Evolutionary conservation across 2,888 invertebrate species (phyloP).

Genomic region (Monochamus alternatus): DNA sequence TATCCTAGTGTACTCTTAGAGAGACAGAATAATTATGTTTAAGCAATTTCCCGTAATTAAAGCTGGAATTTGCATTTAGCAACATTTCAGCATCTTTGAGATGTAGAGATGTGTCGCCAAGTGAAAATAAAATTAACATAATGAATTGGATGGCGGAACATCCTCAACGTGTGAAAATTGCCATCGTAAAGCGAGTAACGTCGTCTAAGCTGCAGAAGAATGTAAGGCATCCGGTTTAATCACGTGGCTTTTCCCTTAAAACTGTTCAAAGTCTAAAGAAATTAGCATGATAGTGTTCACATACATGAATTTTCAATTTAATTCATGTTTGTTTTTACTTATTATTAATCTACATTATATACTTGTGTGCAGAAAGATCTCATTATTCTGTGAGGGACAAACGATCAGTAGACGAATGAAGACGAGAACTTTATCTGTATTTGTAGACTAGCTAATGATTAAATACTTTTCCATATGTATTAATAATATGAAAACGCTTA

Average conservation of each 20-base stretch:
- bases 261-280: not conserved
- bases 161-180: conserved; percentile 29
- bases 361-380: too few relatives aligned
- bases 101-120: conserved; percentile 24
- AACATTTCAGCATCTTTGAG: conserved; percentile 23
- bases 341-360: too few relatives aligned
- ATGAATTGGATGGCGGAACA: conserved; percentile 25
- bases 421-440: too few relatives aligned
- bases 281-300: too few relatives aligned
- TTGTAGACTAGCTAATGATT: too few relatives aligned
- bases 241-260: not conserved
- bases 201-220: conserved; percentile 7
- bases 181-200: conserved; percentile 5
- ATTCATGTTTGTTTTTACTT: too few relatives aligned
- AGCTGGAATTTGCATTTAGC: conserved; percentile 46
- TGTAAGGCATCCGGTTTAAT: not conserved
- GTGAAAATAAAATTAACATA: conserved; percentile 30
- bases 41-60: conserved; percentile 53
- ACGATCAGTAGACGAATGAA: too few relatives aligned
- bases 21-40: conserved; percentile 51
- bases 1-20: conserved; percentile 47
- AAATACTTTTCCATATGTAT: too few relatives aligned
- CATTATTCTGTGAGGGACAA: too few relatives aligned
- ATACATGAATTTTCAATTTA: too few relatives aligned
- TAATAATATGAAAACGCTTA: too few relatives aligned